Evolutionary conservation across 2,888 invertebrate genomes (phyloP), one percentile per base, ranked within the genome.

Genomic region (Drosophila nigricruria): DNA sequence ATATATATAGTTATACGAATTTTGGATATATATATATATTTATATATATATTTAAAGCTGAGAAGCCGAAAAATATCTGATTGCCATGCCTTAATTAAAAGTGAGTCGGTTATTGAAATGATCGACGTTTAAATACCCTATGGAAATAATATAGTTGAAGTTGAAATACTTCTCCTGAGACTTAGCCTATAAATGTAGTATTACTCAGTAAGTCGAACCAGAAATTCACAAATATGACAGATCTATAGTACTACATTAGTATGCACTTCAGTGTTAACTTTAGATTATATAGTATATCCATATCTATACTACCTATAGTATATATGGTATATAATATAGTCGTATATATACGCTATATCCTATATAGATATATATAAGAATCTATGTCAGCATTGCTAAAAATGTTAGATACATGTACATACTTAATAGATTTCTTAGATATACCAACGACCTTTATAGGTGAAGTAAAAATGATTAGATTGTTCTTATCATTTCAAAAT

Each of bases 401-500:
- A 6, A 43, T 25, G 14, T 8, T 5, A 16, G 25, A 45, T 27
- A 23, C 10, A 4, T 5, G 5, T 16, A 5, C n/a, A 49, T 10
- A 20, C 20, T 32, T 30, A 14, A 49, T 49, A 49, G 18, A 30
- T 18, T 49, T 18, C 0, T 18, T 49, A 49, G 27, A 49, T 18
- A 30, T 49, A 30, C 20, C 4, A 20, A 8, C 32, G 20, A 20
- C 32, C 30, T 50, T 50, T 32, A 32, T 32, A 32, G 20, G 27
- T 12, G 50, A 50, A 50, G 49, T 30, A 32, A 30, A 16, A 23
- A 2, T 34, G 32, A 50, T 50, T 14, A 50, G 50, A 50, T 9
- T 34, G 34, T 23, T 14, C 50, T 34, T 50, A 34, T 50, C 50
- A 23, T 14, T 34, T 34, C 3, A 20, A 23, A 34, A 23, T 34